Evolutionary conservation across 1,140 invertebrate species (phyloP).

Genomic region (Diprion similis): DNA sequence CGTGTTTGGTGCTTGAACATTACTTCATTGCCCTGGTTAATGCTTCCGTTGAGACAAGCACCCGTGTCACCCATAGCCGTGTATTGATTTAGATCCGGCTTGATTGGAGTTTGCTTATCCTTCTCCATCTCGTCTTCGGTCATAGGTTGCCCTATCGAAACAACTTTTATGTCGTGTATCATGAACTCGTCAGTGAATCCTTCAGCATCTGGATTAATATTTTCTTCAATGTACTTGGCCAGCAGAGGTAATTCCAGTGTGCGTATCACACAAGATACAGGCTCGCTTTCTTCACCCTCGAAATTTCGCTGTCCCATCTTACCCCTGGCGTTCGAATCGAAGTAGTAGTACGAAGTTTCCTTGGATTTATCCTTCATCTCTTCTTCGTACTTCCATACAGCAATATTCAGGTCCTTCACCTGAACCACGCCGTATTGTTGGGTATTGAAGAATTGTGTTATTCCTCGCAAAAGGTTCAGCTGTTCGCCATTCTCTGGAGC

Average conservation of each 20-base stretch:
- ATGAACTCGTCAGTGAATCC: slow-evolving; percentile 32
- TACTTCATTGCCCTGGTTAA: slow-evolving; percentile 40
- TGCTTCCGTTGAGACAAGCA: slow-evolving; percentile 41
- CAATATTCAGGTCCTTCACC: slow-evolving; percentile 32
- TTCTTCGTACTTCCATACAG: slow-evolving; percentile 49
- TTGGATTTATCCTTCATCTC: slow-evolving; percentile 36
- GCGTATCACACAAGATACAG: slow-evolving; percentile 40
- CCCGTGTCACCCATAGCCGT: slow-evolving; percentile 35
- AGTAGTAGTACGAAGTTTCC: slow-evolving; percentile 43
- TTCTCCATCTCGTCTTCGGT: slow-evolving; percentile 47
- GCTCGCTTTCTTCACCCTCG: slow-evolving; percentile 20
- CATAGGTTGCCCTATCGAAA: slow-evolving; percentile 37
- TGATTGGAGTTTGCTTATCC: slow-evolving; percentile 39
- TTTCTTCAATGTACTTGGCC: slow-evolving; percentile 32
- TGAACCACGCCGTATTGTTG: slow-evolving; percentile 46
- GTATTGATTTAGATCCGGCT: slow-evolving; percentile 45
- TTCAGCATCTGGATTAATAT: slow-evolving; percentile 18
- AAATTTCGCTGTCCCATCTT: slow-evolving; percentile 26
- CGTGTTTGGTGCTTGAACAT: slow-evolving; percentile 44
- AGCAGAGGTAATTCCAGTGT: slow-evolving; percentile 33
- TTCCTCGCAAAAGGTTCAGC: slow-evolving; percentile 30
- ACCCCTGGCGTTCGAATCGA: slow-evolving; percentile 42
- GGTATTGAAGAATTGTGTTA: slow-evolving; percentile 43
- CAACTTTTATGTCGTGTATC: slow-evolving; percentile 46
- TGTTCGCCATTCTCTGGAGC: slow-evolving; percentile 20